phyloP scores from a whole-genome alignment of 2,113 vertebrate genomes.

The Saimiri boliviensis region DNA sequence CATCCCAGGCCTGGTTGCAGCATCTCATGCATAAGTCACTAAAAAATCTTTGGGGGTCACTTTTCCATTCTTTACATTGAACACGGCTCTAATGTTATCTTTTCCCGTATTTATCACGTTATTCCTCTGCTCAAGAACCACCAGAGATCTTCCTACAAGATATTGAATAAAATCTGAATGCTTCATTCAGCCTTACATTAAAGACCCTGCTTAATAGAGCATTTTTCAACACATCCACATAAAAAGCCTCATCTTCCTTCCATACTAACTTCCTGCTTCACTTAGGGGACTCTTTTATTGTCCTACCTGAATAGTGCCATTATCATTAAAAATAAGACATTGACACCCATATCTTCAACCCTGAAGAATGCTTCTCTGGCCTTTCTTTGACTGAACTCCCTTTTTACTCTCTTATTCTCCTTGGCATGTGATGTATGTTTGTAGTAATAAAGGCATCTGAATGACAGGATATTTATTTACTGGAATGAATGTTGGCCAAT shows the following conservation, averaged over 20 bases:
- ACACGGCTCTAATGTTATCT: background rate
- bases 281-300: background rate
- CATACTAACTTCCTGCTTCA: background rate
- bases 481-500: background rate
- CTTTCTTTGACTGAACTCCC: background rate
- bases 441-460: background rate
- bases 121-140: background rate
- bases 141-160: background rate
- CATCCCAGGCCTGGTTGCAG: background rate
- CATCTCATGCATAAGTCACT: background rate
- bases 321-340: background rate
- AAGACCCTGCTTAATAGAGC: background rate
- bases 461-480: background rate
- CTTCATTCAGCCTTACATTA: background rate
- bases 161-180: background rate
- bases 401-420: background rate
- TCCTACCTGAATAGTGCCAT: background rate
- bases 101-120: background rate
- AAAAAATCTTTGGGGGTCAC: background rate
- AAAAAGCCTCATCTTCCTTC: background rate
- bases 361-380: background rate
- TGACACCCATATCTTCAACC: background rate
- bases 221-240: background rate
- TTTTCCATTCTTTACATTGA: background rate
- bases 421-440: background rate